Evolutionary conservation across 2,113 vertebrate species (phyloP), one percentile per base, ranked within the genome.

Genomic region (Neotoma lepida): DNA sequence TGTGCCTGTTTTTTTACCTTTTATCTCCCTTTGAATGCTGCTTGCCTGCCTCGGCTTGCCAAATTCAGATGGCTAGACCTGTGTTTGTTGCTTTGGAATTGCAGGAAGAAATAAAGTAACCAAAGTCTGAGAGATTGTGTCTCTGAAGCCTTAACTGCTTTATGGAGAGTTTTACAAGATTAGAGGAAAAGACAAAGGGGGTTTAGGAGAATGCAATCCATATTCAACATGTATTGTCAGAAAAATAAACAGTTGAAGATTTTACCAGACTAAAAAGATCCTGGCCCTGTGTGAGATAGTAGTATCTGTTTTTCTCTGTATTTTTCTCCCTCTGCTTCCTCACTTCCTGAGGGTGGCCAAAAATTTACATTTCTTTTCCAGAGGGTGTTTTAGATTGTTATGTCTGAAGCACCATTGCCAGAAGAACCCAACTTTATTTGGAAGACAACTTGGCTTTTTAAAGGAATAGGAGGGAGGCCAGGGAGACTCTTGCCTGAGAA

Each of bases 331-430:
- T 86, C 4, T 66, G 66, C 2, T 88, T 94, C 68, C 44, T 44
- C 35, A 35, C 81, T 91, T 94, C 54, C 80, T 51, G 49, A 95
- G 88, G 26, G 26, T 86, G 70, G 54, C n/a, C 85, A 77, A 33
- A 28, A 77, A 68, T 91, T 87, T 94, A 33, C 58, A 33, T 95
- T 93, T 93, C 68, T 94, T 95, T 70, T 22, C 58, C 70, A 86
- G 46, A 41, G 30, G 44, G 30, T 71, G 4, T 56, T 93, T 85
- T 68, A 66, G 0, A 12, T 66, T 58, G 64, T 82, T 71, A 33
- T 49, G 7, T 91, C 33, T 74, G 85, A 93, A 93, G 46, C 33
- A 73, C 39, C 39, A 4, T 76, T 95, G 8, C 63, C 58, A 86
- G 86, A 88, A 92, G 44, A 76, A 68, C 71, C 22, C 44, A 35